Conservation (phyloP, 2,888 invertebrate species). For the Physocephala rufipes region DNA sequence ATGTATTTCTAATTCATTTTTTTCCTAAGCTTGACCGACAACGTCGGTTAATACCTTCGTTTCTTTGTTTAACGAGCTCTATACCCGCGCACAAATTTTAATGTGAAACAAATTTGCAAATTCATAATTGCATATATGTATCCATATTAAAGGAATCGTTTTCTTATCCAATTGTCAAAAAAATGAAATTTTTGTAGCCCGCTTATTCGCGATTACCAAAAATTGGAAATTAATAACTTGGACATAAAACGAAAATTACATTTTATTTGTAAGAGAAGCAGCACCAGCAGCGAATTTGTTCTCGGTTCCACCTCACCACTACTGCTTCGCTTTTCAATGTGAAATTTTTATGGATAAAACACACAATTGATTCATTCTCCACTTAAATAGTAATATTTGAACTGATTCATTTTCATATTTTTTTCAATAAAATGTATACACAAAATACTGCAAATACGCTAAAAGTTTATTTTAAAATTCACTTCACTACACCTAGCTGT, state of each 20-base stretch:
- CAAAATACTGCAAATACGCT: constrained; percentile 2
- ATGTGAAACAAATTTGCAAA: neutral
- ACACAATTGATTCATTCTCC: constrained; percentile 21
- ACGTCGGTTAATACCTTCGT: no score
- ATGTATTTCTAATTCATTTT: no score
- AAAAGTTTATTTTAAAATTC: constrained; percentile 21
- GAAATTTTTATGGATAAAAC: constrained; percentile 5
- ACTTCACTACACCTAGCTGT: constrained; percentile 28
- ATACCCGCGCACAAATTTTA: no score
- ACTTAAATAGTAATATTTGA: constrained; percentile 11
- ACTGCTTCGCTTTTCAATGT: constrained; percentile 13
- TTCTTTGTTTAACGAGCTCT: no score
- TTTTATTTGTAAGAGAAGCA: constrained; percentile 19
- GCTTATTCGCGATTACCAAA: neutral
- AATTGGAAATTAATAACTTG: constrained; percentile 11
- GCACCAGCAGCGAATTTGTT: constrained; percentile 21
- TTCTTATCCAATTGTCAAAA: neutral
- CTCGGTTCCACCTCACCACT: constrained; percentile 21
- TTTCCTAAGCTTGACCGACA: no score
- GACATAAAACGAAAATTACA: constrained; percentile 11
- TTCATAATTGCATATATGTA: neutral
- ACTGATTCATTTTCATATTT: constrained; percentile 20
- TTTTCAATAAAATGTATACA: neutral
- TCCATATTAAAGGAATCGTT: neutral
- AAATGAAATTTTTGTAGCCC: neutral